Conservation (phyloP, 2,113 vertebrate genomes). For the Natator depressus region DNA sequence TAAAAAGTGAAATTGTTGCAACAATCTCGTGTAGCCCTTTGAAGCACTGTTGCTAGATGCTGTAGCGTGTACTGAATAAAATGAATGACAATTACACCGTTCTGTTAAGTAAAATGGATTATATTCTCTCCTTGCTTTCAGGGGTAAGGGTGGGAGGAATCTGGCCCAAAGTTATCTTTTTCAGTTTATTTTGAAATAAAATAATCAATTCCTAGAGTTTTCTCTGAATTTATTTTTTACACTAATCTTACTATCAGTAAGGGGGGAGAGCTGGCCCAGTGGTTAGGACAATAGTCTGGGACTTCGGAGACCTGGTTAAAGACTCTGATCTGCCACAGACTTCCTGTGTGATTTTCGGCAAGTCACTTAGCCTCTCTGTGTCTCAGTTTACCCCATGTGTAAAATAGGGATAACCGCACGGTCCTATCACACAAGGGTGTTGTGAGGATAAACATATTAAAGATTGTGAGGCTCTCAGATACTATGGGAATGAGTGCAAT, state of each 20-base stretch:
- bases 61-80: background rate
- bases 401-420: background rate
- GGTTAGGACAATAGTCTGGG: background rate
- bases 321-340: background rate
- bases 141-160: background rate
- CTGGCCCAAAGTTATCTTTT: background rate
- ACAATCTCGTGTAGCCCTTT: background rate
- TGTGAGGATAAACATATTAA: background rate
- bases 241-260: background rate
- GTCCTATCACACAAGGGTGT: background rate
- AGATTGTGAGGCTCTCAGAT: background rate
- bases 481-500: background rate
- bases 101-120: background rate
- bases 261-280: background rate
- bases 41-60: background rate
- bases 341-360: background rate
- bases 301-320: background rate
- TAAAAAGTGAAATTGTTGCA: background rate
- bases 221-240: background rate
- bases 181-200: background rate
- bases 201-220: background rate
- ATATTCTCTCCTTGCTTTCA: background rate
- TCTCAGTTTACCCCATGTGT: background rate
- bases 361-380: background rate
- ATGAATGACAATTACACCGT: background rate